These are phyloP conservation scores for Quadroppia sp. DNA, from an alignment of 2,888 invertebrate genomes.

Conservation along the genomic window DNA sequence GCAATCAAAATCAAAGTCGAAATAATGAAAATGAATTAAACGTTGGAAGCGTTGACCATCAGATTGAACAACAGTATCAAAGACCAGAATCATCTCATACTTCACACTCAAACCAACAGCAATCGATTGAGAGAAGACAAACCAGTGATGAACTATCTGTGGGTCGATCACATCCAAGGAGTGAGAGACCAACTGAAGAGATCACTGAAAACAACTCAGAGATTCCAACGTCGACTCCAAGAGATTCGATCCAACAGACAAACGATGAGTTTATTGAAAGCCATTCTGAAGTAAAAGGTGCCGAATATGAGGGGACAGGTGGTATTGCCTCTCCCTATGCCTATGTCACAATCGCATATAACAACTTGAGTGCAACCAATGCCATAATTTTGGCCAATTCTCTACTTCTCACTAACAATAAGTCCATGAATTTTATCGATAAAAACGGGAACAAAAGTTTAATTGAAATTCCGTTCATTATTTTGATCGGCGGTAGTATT, in stretches of 20 bases:
- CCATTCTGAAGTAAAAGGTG: background rate
- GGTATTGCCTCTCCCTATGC: conserved; percentile 38
- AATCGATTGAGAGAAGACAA: too few species aligned
- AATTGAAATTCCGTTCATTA: conserved; percentile 38
- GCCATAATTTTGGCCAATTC: conserved; percentile 43
- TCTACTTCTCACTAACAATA: conserved; percentile 36
- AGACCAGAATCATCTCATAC: background rate
- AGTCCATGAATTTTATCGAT: conserved; percentile 1
- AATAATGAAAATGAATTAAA: too few species aligned
- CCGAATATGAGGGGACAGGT: background rate
- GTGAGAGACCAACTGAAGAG: background rate
- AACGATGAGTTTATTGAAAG: background rate
- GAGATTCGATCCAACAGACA: background rate
- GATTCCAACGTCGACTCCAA: background rate
- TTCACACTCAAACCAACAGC: background rate
- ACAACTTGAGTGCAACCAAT: conserved; percentile 41
- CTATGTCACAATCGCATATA: conserved; percentile 40
- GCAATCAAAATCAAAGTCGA: background rate
- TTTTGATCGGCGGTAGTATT: conserved; percentile 35
- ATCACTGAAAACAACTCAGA: background rate
- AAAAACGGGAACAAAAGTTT: conserved; percentile 11
- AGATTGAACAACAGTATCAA: background rate
- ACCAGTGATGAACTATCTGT: background rate
- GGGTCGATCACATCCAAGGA: background rate
- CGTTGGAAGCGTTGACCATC: background rate